Evolutionary conservation across 92 coral and sea anemone genomes (phyloP).

Genomic region (Chrysogorgia sp.): DNA sequence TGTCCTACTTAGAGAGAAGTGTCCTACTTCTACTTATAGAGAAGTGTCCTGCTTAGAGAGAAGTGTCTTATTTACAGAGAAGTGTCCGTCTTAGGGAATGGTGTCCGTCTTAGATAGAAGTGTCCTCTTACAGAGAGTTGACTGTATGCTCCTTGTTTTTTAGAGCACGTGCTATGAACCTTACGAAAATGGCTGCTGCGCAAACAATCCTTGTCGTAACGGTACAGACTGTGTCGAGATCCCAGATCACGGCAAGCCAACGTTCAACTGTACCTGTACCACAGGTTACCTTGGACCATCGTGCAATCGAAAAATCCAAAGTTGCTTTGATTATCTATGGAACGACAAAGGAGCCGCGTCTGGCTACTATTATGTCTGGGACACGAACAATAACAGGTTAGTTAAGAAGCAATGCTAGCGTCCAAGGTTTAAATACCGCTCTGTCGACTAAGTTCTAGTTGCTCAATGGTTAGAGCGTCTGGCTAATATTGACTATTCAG

Average conservation of each 20-base stretch:
- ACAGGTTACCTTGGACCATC: background rate
- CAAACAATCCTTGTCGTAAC: background rate
- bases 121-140: background rate
- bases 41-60: too few species aligned
- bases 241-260: slow-evolving; percentile 19
- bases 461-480: too few species aligned
- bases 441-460: too few species aligned
- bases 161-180: slow-evolving; percentile 36
- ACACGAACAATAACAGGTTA: background rate
- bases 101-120: background rate
- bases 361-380: slow-evolving; percentile 30
- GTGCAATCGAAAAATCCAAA: slow-evolving; percentile 14
- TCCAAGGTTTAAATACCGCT: too few species aligned
- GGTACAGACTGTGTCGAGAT: background rate
- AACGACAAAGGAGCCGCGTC: slow-evolving; percentile 14
- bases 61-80: too few species aligned
- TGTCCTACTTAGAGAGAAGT: too few species aligned
- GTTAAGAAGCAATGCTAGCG: too few species aligned
- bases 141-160: background rate
- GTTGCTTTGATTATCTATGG: slow-evolving; percentile 34
- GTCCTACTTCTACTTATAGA: too few species aligned
- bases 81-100: too few species aligned
- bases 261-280: slow-evolving; percentile 27
- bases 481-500: too few species aligned
- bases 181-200: slow-evolving; percentile 20